phyloP scores from a whole-genome alignment of 2,797 vertebrate genomes.

The Catostomus latipinnis region DNA sequence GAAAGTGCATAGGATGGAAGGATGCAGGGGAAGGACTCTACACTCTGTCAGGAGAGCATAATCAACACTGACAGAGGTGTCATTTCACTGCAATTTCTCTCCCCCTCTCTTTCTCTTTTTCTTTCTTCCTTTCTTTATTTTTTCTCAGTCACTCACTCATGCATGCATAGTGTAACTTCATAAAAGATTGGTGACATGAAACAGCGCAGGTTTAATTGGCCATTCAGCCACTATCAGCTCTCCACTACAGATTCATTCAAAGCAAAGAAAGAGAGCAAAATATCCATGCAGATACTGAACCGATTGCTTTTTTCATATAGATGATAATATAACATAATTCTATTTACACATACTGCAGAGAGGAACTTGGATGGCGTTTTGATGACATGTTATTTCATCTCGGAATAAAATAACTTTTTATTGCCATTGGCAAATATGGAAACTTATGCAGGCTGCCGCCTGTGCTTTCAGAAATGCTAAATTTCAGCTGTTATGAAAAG shows the following conservation, averaged over 20 bases:
- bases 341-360: conserved; percentile 39
- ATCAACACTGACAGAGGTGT: conserved; percentile 47
- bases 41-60: conserved; percentile 36
- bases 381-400: conserved; percentile 41
- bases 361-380: conserved; percentile 23
- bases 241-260: conserved; percentile 48
- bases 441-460: neutral
- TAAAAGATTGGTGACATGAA: conserved; percentile 55
- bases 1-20: conserved; percentile 28
- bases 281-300: conserved; percentile 10
- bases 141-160: conserved; percentile 35
- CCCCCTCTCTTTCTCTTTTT: neutral
- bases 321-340: conserved; percentile 52
- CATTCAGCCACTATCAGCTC: conserved; percentile 45
- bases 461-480: neutral
- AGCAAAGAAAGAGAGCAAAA: conserved; percentile 15
- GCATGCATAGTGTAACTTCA: conserved; percentile 56
- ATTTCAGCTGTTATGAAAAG: conserved; percentile 31
- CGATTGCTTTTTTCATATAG: conserved; percentile 36
- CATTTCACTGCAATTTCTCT: conserved; percentile 31
- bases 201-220: conserved; percentile 49
- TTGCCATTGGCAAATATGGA: conserved; percentile 44
- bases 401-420: conserved; percentile 46
- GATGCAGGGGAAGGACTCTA: conserved; percentile 20
- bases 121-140: neutral